Evolutionary conservation across 64 coral and sea anemone species (phyloP), one percentile per base, ranked within the genome.

Genomic region (Orbicella faveolata): DNA sequence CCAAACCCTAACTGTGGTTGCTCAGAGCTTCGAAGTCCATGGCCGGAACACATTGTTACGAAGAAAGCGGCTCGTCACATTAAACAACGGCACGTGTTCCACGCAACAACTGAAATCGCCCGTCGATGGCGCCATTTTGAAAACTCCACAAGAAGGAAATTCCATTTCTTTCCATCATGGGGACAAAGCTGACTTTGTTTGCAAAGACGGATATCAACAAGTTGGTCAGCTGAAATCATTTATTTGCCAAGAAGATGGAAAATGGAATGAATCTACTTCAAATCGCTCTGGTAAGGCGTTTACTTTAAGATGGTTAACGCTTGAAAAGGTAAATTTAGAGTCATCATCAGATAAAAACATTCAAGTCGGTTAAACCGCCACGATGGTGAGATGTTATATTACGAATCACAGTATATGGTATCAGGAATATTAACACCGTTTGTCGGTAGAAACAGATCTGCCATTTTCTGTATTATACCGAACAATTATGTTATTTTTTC

Each of bases 81-180:
- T 18, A 36, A 48, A 66, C 2, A 34, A 62, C 16, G 30, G 20
- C 34, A 85, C 82, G 4, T 85, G 82, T 52, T 2, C 63, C 52
- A 26, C 20, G 53, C 20, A 72, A 37, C 23, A 70, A 48, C 36
- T 25, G 13, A 26, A 85, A 16, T 72, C 34, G 14, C 37, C 61
- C 11, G 15, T 59, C 55, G 1, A 4, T n/a, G 63, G 36, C 82
- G 82, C 82, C 82, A 85, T 85, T 85, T 72, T 72, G 37, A 85
- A 85, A 52, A 13, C 20, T 12, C 21, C 6, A 52, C 0, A 54
- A 51, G 20, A 20, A 37, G 14, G 23, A 16, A n/a, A 18, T 34
- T 52, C 51, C 10, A 20, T 0, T 18, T 4, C 63, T 73, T 53
- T 73, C 20, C 12, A 7, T 17, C 7, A 5, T 15, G 63, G 82